These are phyloP conservation scores for Arothron firmamentum DNA, from an alignment of 2,113 vertebrate species.

Conservation along the genomic window DNA sequence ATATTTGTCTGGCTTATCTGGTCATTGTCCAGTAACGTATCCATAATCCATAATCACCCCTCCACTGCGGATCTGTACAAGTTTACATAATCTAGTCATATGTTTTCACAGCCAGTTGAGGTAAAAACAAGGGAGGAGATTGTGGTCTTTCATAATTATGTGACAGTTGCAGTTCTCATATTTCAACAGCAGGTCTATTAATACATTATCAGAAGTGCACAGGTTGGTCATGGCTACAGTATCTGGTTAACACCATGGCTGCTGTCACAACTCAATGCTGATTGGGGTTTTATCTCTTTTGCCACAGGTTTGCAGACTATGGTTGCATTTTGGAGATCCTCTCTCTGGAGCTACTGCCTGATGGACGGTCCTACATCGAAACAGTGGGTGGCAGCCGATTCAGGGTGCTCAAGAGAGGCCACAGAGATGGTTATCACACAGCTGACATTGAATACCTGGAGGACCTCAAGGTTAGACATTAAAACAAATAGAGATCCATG, in stretches of 20 bases:
- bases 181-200: no score
- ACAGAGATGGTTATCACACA: constrained; percentile 86
- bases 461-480: constrained; percentile 76
- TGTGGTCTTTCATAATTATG: no score
- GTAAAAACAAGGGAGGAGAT: no score
- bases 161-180: no score
- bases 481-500: not conserved
- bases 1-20: not conserved
- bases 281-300: not conserved
- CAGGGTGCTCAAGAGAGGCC: constrained; percentile 78
- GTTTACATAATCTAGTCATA: no score
- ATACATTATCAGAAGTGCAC: no score
- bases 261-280: not conserved
- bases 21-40: not conserved
- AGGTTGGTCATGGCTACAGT: no score
- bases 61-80: no score
- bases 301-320: constrained; percentile 82
- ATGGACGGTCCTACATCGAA: constrained; percentile 84
- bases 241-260: no score
- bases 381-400: constrained; percentile 80
- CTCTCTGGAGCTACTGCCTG: constrained; percentile 76
- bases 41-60: no score
- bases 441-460: constrained; percentile 86
- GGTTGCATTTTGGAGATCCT: constrained; percentile 87
- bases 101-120: no score